Conservation (phyloP, 2,113 vertebrate genomes). For the Phrynocephalus versicolor region DNA sequence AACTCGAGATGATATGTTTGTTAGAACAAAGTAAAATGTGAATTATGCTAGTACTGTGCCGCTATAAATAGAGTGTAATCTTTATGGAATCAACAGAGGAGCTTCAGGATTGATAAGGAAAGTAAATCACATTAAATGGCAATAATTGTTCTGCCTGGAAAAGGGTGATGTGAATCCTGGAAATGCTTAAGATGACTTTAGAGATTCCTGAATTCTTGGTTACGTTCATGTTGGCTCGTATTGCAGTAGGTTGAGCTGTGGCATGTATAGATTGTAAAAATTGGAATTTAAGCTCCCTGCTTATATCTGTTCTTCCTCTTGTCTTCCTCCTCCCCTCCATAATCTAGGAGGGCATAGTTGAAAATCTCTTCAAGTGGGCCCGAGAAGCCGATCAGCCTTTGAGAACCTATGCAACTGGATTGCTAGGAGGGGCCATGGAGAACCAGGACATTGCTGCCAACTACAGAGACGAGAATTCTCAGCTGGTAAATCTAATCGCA, state of each 20-base stretch:
- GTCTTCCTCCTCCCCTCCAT: slow-evolving; percentile 40
- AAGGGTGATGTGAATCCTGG: slow-evolving; percentile 1
- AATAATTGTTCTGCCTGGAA: slow-evolving; percentile 9
- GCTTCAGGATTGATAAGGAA: background rate
- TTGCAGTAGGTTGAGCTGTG: background rate
- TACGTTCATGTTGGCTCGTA: background rate
- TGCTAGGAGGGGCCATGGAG: slow-evolving; percentile 98
- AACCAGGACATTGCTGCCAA: slow-evolving; percentile 99
- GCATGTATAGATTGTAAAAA: background rate
- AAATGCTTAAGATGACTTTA: background rate
- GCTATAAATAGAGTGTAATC: background rate
- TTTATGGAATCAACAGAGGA: slow-evolving; percentile 16
- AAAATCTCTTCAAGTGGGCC: slow-evolving; percentile 97
- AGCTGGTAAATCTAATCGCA: slow-evolving; percentile 79
- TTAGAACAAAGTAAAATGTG: background rate
- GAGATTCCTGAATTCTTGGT: background rate
- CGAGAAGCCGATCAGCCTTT: slow-evolving; percentile 94
- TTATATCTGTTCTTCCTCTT: slow-evolving; percentile 1
- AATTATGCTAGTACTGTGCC: background rate
- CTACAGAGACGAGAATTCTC: slow-evolving; percentile 97
- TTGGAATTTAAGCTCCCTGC: background rate
- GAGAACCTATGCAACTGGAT: slow-evolving; percentile 92
- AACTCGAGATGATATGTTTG: background rate
- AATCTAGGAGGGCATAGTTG: slow-evolving; percentile 94
- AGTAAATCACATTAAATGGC: background rate